Percentiles rank a stretch among this genome's conserved stretches.
Conservation (phyloP, 1,140 invertebrate genomes). For the Callitettix versicolor region DNA sequence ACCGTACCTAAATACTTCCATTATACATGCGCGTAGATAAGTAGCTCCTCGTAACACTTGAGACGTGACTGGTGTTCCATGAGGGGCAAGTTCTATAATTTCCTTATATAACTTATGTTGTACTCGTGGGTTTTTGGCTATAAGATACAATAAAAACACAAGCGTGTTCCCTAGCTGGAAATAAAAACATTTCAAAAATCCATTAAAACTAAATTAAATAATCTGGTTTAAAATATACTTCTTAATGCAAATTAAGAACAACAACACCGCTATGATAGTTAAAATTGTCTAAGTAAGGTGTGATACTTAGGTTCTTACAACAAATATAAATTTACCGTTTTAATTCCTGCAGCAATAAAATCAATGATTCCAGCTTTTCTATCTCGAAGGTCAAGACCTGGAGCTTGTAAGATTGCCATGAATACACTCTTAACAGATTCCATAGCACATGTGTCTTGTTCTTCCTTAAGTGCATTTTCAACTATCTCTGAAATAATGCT, state of each 20-base stretch:
- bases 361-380: constrained; percentile 77
- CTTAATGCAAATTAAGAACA: too few relatives aligned
- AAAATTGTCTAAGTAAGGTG: too few relatives aligned
- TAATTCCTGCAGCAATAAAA: constrained; percentile 76
- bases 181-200: constrained; percentile 6
- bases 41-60: constrained; percentile 51
- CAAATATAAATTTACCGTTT: constrained; percentile 55
- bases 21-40: constrained; percentile 76
- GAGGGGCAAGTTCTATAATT: constrained; percentile 42
- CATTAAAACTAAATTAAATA: too few relatives aligned
- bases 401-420: constrained; percentile 57
- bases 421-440: constrained; percentile 58
- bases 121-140: constrained; percentile 54
- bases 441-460: constrained; percentile 36
- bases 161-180: constrained; percentile 69
- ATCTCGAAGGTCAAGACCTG: constrained; percentile 60
- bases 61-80: constrained; percentile 43
- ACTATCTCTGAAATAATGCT: constrained; percentile 71
- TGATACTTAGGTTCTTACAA: too few relatives aligned
- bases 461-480: constrained; percentile 45
- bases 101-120: constrained; percentile 70
- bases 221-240: too few relatives aligned
- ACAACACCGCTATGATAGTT: neutral
- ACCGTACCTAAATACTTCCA: constrained; percentile 60
- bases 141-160: constrained; percentile 63